Conservation (phyloP, 1,140 invertebrate genomes). For the Coboldia fuscipes region DNA sequence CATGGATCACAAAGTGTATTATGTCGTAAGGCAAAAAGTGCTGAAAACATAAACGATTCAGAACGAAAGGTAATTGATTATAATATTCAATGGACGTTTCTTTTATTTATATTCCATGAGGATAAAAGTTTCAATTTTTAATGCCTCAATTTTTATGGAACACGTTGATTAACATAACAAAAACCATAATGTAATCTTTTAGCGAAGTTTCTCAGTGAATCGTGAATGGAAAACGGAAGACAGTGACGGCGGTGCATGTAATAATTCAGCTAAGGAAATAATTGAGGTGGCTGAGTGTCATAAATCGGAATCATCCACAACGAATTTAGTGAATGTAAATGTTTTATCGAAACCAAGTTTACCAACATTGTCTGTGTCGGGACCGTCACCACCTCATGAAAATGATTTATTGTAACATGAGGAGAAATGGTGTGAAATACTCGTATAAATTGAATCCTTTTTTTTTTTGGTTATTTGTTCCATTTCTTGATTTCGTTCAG, state of each 20-base stretch:
- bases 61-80: constrained; percentile 11
- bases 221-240: constrained; percentile 18
- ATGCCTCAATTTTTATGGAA: not conserved
- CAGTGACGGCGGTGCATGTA: constrained; percentile 8
- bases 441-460: not conserved
- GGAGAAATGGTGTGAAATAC: not conserved
- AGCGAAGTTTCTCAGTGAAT: constrained; percentile 14
- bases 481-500: no score
- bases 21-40: constrained; percentile 54
- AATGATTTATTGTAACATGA: constrained; percentile 25
- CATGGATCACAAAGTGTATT: constrained; percentile 55
- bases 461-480: no score
- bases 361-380: constrained; percentile 51
- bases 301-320: not conserved
- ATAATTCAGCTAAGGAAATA: not conserved
- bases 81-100: not conserved
- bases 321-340: not conserved
- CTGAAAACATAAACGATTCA: constrained; percentile 34
- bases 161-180: not conserved
- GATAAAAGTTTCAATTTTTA: not conserved
- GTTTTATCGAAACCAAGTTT: constrained; percentile 11
- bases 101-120: constrained; percentile 1
- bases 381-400: constrained; percentile 52
- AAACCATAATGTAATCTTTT: not conserved
- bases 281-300: constrained; percentile 1